Evolutionary conservation across 2,113 vertebrate genomes (phyloP).

Genomic region (Urocolius indicus): DNA sequence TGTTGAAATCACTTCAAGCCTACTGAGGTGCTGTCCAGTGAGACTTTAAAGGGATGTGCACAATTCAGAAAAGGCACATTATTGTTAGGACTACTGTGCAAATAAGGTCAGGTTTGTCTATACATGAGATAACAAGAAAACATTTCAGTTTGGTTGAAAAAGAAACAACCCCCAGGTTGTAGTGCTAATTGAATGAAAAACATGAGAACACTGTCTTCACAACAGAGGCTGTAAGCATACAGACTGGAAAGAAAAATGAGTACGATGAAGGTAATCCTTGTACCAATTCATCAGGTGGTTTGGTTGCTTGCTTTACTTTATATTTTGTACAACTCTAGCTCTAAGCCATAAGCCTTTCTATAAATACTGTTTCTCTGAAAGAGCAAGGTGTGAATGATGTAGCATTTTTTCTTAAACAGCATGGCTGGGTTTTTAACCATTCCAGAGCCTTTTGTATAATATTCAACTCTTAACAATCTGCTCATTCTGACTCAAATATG

Average conservation of each 20-base stretch:
- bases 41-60: neutral
- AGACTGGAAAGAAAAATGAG: constrained; percentile 15
- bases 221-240: neutral
- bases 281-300: constrained; percentile 30
- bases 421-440: neutral
- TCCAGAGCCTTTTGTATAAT: neutral
- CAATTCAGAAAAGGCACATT: rapidly evolving
- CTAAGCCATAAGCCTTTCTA: neutral
- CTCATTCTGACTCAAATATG: neutral
- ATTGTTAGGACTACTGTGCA: neutral
- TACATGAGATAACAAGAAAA: neutral
- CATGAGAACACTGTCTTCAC: rapidly evolving
- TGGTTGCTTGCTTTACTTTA: neutral
- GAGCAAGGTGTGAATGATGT: neutral
- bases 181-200: neutral
- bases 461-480: neutral
- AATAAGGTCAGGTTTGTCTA: neutral
- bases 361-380: neutral
- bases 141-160: neutral
- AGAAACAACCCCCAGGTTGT: neutral
- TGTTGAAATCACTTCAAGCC: neutral
- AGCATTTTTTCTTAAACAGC: neutral
- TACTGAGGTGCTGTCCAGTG: neutral
- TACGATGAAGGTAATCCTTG: neutral
- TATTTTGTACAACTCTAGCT: neutral